Evolutionary conservation across 2,797 vertebrate species (phyloP).

Genomic region (Sebastes cheni): DNA sequence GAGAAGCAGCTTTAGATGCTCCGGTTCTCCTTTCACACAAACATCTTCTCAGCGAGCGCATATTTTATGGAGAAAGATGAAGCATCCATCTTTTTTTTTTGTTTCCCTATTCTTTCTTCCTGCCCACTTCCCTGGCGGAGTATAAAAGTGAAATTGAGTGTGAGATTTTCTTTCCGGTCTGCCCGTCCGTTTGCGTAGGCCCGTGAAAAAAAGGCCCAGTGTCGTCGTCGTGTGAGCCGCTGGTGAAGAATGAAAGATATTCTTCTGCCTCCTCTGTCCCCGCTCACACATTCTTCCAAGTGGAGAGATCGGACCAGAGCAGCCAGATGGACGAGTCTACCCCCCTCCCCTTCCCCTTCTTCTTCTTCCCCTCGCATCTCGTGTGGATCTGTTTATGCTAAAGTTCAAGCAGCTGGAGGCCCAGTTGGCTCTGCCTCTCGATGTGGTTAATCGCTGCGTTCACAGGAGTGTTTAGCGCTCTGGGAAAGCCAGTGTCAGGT

Average conservation of each 20-base stretch:
- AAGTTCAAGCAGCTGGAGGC: conserved; percentile 69
- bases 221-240: conserved; percentile 45
- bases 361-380: conserved; percentile 13
- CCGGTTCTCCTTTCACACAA: background rate
- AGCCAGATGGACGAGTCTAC: conserved; percentile 43
- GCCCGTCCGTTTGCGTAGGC: conserved; percentile 7
- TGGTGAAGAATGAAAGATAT: conserved; percentile 74
- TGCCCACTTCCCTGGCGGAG: background rate
- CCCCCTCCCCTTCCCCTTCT: background rate
- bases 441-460: conserved; percentile 45
- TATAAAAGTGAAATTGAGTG: conserved; percentile 16
- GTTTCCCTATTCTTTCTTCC: background rate
- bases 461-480: conserved; percentile 55
- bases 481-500: conserved; percentile 68
- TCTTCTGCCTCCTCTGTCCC: conserved; percentile 65
- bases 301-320: conserved; percentile 36
- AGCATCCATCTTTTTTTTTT: background rate
- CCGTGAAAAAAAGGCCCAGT: conserved; percentile 52
- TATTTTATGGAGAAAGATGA: background rate
- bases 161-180: conserved; percentile 28
- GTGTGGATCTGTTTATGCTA: conserved; percentile 66
- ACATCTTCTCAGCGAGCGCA: background rate
- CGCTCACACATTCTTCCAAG: conserved; percentile 70
- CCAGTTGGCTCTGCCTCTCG: conserved; percentile 62
- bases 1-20: background rate